Conservation (phyloP, 1,140 invertebrate genomes). For the Drosophila repleta region DNA sequence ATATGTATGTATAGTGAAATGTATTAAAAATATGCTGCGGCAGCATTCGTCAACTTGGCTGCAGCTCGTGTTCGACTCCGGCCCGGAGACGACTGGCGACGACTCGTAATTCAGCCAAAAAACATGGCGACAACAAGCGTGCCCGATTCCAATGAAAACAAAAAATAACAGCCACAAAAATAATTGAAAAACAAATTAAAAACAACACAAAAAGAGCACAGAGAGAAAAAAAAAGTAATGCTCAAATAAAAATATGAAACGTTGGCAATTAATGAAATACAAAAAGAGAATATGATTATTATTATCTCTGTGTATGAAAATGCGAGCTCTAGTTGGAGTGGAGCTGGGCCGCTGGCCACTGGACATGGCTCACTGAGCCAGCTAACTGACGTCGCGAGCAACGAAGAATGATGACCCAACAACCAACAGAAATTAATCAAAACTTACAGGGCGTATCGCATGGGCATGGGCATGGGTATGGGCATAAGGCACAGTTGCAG, state of each 20-base stretch:
- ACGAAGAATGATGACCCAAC: conserved; percentile 41
- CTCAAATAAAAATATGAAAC: conserved; percentile 79
- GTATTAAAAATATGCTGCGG: conserved; percentile 26
- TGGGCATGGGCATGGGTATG: not conserved
- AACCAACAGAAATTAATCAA: conserved; percentile 71
- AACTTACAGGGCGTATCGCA: conserved; percentile 66
- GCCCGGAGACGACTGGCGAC: conserved; percentile 29
- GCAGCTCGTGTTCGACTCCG: conserved; percentile 25
- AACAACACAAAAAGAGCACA: conserved; percentile 25
- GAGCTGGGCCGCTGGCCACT: conserved; percentile 20
- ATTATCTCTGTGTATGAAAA: conserved; percentile 54
- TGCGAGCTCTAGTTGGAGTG: conserved; percentile 1
- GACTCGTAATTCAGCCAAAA: conserved; percentile 60
- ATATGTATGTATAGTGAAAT: not conserved
- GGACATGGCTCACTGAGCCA: conserved; percentile 37
- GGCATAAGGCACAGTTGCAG: conserved; percentile 2
- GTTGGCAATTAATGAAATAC: conserved; percentile 75
- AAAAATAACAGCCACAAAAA: conserved; percentile 62
- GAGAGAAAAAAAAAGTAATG: conserved; percentile 47
- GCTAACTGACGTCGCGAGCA: conserved; percentile 5
- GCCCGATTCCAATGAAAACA: conserved; percentile 69
- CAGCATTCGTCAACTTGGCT: conserved; percentile 27
- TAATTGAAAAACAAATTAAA: conserved; percentile 80
- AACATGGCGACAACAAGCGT: conserved; percentile 79
- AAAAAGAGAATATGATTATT: conserved; percentile 41